These are phyloP conservation scores for Nothura maculosa DNA, from an alignment of 2,797 vertebrate genomes.

Conservation along the genomic window DNA sequence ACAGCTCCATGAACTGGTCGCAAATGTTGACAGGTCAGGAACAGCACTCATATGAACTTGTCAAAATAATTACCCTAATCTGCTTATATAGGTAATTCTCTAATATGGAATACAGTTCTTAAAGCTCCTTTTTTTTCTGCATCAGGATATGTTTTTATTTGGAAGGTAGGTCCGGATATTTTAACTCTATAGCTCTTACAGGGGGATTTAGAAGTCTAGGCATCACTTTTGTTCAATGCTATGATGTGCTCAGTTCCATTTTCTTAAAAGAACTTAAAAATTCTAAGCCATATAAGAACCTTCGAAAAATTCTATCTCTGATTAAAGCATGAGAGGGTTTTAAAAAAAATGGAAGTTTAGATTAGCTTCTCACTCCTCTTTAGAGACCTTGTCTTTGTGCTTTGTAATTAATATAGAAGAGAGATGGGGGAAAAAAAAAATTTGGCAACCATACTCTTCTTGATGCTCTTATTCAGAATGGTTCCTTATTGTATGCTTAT, in stretches of 20 bases:
- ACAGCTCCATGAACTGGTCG: neutral
- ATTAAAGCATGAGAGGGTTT: neutral
- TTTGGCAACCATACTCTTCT: neutral
- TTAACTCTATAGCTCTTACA: neutral
- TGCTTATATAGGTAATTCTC: neutral
- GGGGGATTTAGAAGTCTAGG: neutral
- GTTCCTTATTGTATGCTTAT: neutral
- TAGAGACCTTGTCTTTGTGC: neutral
- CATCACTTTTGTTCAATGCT: neutral
- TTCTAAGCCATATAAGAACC: neutral
- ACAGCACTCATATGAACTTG: neutral
- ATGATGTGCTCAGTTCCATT: neutral
- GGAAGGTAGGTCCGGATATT: neutral
- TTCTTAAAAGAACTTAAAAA: neutral
- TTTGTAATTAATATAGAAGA: neutral
- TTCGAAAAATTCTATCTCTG: neutral
- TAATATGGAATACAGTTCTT: neutral
- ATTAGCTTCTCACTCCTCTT: slow-evolving; percentile 18
- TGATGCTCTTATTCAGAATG: slow-evolving; percentile 3
- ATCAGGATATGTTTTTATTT: neutral
- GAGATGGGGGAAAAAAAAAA: neutral
- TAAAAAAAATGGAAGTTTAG: neutral
- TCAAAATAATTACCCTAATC: neutral
- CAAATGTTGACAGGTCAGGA: neutral
- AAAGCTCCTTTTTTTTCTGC: neutral